Conservation (phyloP, 2,113 vertebrate species). For the Ochotona princeps region DNA sequence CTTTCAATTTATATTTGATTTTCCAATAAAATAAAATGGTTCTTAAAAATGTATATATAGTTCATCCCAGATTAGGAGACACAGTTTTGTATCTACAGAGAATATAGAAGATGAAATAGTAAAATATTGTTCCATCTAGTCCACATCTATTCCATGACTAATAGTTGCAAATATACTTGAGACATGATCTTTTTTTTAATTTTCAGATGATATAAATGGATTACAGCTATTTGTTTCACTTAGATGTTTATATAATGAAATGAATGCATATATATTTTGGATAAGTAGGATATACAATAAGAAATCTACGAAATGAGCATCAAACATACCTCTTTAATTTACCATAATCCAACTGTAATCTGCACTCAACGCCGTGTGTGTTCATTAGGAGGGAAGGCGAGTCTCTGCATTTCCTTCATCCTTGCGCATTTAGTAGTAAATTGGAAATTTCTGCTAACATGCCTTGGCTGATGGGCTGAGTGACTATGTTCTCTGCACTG, state of each 20-base stretch:
- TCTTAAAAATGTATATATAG: constrained; percentile 56
- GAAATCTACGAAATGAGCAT: constrained; percentile 59
- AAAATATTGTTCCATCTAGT: constrained; percentile 58
- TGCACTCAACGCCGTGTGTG: constrained; percentile 67
- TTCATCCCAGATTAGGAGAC: constrained; percentile 73
- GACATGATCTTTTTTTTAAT: constrained; percentile 62
- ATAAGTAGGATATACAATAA: constrained; percentile 69
- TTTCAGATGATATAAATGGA: constrained; percentile 74
- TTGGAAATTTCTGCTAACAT: constrained; percentile 75
- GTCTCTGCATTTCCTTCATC: constrained; percentile 75
- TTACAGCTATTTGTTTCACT: constrained; percentile 71
- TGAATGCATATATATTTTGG: constrained; percentile 77
- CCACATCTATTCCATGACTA: constrained; percentile 58
- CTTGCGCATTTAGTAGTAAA: constrained; percentile 71
- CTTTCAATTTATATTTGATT: too few relatives aligned
- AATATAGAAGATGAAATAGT: constrained; percentile 81
- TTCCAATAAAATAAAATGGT: not conserved
- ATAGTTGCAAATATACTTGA: not conserved
- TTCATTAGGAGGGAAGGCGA: constrained; percentile 69
- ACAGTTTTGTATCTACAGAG: constrained; percentile 77
- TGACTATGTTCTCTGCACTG: constrained; percentile 64
- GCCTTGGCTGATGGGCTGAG: constrained; percentile 75
- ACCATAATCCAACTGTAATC: constrained; percentile 72
- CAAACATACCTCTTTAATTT: constrained; percentile 74
- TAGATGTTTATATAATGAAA: constrained; percentile 74